Evolutionary conservation across 2,888 invertebrate species (phyloP).

Genomic region (Lasiommata megera): DNA sequence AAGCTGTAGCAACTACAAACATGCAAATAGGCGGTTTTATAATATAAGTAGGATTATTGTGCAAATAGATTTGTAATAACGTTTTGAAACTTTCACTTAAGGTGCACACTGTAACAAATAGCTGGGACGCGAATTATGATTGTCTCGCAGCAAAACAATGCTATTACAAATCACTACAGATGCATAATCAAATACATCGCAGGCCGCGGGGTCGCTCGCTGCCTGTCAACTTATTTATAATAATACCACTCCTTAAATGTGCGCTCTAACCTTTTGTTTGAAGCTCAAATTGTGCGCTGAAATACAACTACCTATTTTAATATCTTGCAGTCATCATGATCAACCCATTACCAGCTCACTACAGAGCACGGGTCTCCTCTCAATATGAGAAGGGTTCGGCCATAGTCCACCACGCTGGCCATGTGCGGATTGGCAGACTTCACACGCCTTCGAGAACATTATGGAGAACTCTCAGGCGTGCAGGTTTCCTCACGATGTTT

Average conservation of each 20-base stretch:
- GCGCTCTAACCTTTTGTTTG: neutral
- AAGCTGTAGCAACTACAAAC: no score
- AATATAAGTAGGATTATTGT: neutral
- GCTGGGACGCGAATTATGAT: conserved; percentile 5
- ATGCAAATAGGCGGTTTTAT: neutral
- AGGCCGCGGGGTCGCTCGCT: conserved; percentile 1
- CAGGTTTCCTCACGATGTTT: no score
- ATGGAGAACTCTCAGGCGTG: no score
- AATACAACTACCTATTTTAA: neutral
- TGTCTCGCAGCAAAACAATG: conserved; percentile 21
- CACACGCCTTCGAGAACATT: no score
- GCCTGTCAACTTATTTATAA: neutral
- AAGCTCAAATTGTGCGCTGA: neutral
- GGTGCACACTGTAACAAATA: neutral
- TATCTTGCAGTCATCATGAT: no score
- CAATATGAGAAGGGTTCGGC: no score
- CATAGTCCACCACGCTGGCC: no score
- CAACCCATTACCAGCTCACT: no score
- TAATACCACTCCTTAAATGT: conserved; percentile 1
- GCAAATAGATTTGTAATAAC: neutral
- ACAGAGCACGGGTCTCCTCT: no score
- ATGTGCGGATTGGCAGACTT: no score
- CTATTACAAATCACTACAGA: conserved; percentile 26
- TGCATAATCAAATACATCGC: conserved; percentile 13
- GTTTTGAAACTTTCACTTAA: neutral